Percentiles rank a stretch among this genome's conserved stretches.
phyloP scores from a whole-genome alignment of 1,140 invertebrate species.

The Nixonia krombeini region DNA sequence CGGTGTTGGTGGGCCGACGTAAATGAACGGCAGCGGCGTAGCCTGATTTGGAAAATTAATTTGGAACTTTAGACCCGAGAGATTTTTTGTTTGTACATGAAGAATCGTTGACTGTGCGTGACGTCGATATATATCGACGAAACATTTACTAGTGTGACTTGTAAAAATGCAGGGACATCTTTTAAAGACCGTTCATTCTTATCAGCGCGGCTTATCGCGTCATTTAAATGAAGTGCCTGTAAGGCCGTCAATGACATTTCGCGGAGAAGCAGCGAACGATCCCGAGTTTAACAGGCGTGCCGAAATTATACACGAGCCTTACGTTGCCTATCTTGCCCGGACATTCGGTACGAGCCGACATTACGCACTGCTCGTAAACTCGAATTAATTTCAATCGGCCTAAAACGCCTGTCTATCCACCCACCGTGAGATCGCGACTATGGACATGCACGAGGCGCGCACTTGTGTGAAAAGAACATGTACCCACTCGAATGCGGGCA shows the following conservation, averaged over 20 bases:
- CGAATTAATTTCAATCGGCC: conserved; percentile 71
- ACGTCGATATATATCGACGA: no score
- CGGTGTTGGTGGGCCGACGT: background rate
- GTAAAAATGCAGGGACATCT: no score
- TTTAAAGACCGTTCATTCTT: no score
- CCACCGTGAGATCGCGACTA: conserved; percentile 22
- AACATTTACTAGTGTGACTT: no score
- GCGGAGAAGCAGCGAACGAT: conserved; percentile 16
- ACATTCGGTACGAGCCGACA: conserved; percentile 21
- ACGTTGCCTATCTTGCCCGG: conserved; percentile 32
- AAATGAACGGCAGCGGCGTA: background rate
- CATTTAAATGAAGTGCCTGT: background rate
- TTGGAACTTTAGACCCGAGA: conserved; percentile 41
- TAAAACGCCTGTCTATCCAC: conserved; percentile 43
- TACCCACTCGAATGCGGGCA: background rate
- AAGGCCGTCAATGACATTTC: conserved; percentile 3
- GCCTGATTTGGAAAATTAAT: conserved; percentile 42
- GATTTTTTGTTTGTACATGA: no score
- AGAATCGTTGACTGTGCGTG: no score
- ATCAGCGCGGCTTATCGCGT: no score
- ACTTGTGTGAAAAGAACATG: conserved; percentile 1
- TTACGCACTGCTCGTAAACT: conserved; percentile 59
- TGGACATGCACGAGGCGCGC: conserved; percentile 1
- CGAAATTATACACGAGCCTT: conserved; percentile 36
- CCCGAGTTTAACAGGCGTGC: conserved; percentile 35